phyloP scores from a whole-genome alignment of 2,113 vertebrate genomes.

The Hiodon alosoides region DNA sequence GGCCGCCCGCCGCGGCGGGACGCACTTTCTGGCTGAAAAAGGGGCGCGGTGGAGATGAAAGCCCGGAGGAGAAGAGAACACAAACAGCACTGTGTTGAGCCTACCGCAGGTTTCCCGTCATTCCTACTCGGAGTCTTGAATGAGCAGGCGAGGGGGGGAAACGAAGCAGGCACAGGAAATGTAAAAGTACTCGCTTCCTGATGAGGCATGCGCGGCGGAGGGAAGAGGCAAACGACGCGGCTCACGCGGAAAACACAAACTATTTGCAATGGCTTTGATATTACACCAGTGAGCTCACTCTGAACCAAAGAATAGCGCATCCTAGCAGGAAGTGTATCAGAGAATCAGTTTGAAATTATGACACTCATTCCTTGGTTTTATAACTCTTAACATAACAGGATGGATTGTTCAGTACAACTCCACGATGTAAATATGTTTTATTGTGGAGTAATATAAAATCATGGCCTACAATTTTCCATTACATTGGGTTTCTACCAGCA shows the following conservation, averaged over 20 bases:
- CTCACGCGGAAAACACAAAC: constrained; percentile 42
- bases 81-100: constrained; percentile 65
- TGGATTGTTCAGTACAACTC: constrained; percentile 6
- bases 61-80: constrained; percentile 53
- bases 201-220: constrained; percentile 56
- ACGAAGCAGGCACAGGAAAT: constrained; percentile 63
- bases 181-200: constrained; percentile 47
- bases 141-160: constrained; percentile 65
- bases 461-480: constrained; percentile 40
- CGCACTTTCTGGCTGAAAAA: constrained; percentile 52
- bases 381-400: constrained; percentile 28
- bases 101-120: constrained; percentile 81
- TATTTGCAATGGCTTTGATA: constrained; percentile 61
- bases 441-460: constrained; percentile 7
- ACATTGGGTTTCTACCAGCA: constrained; percentile 26
- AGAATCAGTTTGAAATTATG: neutral
- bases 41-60: constrained; percentile 43
- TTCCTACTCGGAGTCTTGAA: constrained; percentile 79
- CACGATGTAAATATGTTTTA: constrained; percentile 15
- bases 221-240: constrained; percentile 39
- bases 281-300: constrained; percentile 38
- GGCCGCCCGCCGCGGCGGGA: constrained; percentile 48
- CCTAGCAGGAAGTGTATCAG: constrained; percentile 27
- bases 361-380: constrained; percentile 13
- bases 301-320: constrained; percentile 17